Conservation (phyloP, 2,113 vertebrate species). For the Gavia stellata region DNA sequence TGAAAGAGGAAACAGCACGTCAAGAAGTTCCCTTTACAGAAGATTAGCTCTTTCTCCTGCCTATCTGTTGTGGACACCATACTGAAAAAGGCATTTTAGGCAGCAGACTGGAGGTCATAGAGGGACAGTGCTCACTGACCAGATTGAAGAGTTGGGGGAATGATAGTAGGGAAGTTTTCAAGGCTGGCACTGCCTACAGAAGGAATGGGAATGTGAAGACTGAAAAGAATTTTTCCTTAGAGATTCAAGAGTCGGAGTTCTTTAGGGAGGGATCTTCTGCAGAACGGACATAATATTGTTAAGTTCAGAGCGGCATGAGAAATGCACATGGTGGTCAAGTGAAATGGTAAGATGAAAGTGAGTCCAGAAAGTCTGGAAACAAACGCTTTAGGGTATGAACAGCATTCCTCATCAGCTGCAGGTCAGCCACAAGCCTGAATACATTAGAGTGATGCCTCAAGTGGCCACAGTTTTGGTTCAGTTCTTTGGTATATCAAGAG, state of each 20-base stretch:
- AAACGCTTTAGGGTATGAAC: background rate
- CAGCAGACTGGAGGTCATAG: background rate
- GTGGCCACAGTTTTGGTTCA: background rate
- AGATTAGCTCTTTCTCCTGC: background rate
- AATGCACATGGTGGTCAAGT: background rate
- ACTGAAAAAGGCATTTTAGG: background rate
- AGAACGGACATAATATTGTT: background rate
- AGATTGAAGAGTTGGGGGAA: background rate
- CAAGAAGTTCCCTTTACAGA: background rate
- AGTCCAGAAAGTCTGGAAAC: background rate
- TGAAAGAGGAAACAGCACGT: background rate
- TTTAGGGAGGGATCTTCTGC: background rate
- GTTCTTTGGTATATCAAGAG: background rate
- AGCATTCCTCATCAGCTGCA: background rate
- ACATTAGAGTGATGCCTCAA: background rate
- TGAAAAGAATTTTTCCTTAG: background rate
- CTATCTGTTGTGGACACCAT: background rate
- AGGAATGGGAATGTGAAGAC: background rate
- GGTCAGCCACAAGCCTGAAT: background rate
- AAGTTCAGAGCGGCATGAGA: background rate
- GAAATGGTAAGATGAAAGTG: background rate
- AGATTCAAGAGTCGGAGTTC: background rate
- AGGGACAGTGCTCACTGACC: background rate
- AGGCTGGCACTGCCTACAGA: background rate
- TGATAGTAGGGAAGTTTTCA: background rate